Base-by-base conservation (phyloP, 2,797 vertebrate genomes). In the Margarornis squamiger region DNA sequence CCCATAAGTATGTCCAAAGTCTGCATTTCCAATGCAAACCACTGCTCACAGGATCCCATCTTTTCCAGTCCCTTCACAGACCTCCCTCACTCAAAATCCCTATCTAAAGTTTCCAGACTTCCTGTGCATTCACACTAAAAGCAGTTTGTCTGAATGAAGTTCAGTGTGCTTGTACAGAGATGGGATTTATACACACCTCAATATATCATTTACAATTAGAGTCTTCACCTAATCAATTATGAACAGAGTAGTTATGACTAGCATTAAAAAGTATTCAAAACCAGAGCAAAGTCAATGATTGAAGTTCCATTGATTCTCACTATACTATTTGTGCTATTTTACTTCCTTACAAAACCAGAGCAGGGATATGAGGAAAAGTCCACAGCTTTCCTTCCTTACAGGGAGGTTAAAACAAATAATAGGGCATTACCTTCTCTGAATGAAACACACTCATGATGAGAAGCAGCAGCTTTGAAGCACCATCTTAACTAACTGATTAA, bases 21-120 rank as follows among this genome's bases (percentile, higher is more conserved):
- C 62, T 78, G 22, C 49, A 90, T 57, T 93, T 88, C 70, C 88
- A 84, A 68, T 49, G 62, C 66, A 90, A 92, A 88, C 90, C 52
- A 48, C 23, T 88, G 58, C 85, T 86, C 57, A n/a, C 8, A 88
- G 86, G 20, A 49, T 65, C 67, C 66, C 46, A 71, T 68, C 86
- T 78, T 78, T 26, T 84, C 80, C 80, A 32, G n/a, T 75, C 66
- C 54, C 80, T 88, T 81, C 66, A 74, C 62, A 74, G n/a, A 65
- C 62, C 52, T 65, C 21, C 32, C 54, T 62, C 83, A 22, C 73
- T 68, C 62, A 52, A 77, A 94, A 90, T 54, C 61, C 38, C 65
- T 23, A 19, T 18, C 65, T 80, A 9, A 82, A 87, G 48, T 76
- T 71, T 80, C 79, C 41, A 72, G 65, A 26, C 38, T 90, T 83